These are phyloP conservation scores for Bucorvus abyssinicus DNA, from an alignment of 2,797 vertebrate species.

Conservation along the genomic window DNA sequence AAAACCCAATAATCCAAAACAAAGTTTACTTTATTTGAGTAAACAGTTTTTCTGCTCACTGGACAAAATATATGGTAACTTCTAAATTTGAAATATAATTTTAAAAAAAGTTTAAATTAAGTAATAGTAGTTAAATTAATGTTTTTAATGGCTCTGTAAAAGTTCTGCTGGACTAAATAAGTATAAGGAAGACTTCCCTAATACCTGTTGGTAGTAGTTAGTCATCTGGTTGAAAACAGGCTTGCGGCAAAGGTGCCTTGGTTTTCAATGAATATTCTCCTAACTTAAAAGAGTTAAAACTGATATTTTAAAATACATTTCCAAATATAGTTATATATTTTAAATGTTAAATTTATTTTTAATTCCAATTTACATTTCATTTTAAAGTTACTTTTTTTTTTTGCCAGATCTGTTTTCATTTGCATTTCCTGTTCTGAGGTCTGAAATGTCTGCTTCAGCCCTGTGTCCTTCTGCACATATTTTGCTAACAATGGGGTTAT, in stretches of 20 bases:
- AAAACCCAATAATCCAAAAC: not conserved
- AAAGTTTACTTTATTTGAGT: not conserved
- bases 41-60: not conserved
- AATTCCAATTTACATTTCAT: too few species aligned
- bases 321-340: not conserved
- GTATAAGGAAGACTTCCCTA: not conserved
- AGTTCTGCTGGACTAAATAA: not conserved
- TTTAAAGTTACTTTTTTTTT: not conserved
- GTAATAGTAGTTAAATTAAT: not conserved
- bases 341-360: not conserved
- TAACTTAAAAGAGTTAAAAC: not conserved
- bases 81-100: not conserved
- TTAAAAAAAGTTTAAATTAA: not conserved
- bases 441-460: not conserved
- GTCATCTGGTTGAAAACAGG: not conserved
- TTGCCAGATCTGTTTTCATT: not conserved
- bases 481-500: not conserved
- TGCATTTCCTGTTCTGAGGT: not conserved
- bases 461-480: not conserved
- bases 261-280: not conserved
- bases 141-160: not conserved
- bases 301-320: not conserved
- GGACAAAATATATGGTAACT: not conserved
- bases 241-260: not conserved
- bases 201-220: not conserved